Percentiles rank a stretch among this genome's conserved stretches.
These are phyloP conservation scores for Leptobrachium ailaonicum DNA, from an alignment of 2,113 vertebrate species.

Conservation along the genomic window DNA sequence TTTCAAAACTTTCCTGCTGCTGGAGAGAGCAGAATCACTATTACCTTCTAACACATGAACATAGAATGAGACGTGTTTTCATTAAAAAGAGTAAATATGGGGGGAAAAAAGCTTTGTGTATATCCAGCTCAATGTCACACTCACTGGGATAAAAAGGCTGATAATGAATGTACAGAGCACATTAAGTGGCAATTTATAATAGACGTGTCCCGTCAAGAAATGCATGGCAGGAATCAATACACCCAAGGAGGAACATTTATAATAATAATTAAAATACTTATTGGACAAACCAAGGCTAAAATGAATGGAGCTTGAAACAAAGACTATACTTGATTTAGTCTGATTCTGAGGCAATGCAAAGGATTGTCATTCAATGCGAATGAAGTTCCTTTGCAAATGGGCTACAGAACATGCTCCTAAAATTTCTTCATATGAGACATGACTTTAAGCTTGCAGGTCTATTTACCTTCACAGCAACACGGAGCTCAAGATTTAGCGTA, in stretches of 20 bases:
- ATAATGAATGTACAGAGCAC: constrained; percentile 39
- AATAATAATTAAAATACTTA: neutral
- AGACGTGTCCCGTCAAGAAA: constrained; percentile 25
- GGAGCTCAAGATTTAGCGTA: no score
- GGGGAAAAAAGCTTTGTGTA: neutral
- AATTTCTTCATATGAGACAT: no score
- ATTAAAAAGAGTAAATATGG: neutral
- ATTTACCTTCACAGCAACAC: no score
- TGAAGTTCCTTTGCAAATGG: no score
- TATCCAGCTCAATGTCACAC: constrained; percentile 12
- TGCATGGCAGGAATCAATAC: constrained; percentile 43
- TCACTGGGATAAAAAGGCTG: constrained; percentile 19
- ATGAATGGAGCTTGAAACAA: no score
- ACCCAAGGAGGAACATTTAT: constrained; percentile 9
- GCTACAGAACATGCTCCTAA: no score
- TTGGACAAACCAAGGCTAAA: no score
- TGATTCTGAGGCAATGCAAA: no score
- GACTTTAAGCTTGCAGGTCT: no score
- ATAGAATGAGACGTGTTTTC: constrained; percentile 5
- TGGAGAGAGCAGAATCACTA: constrained; percentile 1
- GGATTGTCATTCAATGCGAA: no score
- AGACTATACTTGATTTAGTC: no score
- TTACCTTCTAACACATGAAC: constrained; percentile 7
- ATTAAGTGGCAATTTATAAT: constrained; percentile 38
- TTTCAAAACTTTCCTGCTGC: constrained; percentile 6